Evolutionary conservation across 2,113 vertebrate genomes (phyloP).

Genomic region (Pollimyrus isidori): DNA sequence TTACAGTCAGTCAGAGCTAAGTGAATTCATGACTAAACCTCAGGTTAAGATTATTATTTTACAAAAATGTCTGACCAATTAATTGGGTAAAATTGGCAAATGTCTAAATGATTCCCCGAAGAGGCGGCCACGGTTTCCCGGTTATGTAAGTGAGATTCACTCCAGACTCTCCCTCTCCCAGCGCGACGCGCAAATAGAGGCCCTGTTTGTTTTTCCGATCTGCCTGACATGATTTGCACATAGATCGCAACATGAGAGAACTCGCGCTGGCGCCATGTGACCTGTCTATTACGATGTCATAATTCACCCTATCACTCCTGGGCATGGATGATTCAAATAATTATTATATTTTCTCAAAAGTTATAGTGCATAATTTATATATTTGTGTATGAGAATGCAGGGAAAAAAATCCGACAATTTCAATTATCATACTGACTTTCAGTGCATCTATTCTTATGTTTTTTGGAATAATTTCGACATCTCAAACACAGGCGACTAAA

Average conservation of each 20-base stretch:
- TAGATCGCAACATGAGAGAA: background rate
- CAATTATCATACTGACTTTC: background rate
- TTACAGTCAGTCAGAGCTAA: background rate
- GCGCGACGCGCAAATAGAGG: background rate
- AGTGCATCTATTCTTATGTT: background rate
- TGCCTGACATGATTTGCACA: background rate
- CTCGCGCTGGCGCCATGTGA: background rate
- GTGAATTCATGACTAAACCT: conserved; percentile 2
- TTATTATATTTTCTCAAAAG: background rate
- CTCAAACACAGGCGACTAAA: background rate
- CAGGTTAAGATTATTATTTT: background rate
- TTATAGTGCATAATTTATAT: background rate
- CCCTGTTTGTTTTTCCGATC: background rate
- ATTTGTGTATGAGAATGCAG: background rate
- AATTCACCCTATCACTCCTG: background rate
- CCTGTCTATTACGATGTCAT: background rate
- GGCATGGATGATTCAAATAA: background rate
- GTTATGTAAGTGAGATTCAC: background rate
- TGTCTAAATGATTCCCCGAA: background rate
- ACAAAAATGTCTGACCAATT: background rate
- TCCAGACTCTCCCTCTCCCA: background rate
- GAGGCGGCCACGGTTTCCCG: background rate
- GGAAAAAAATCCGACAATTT: background rate
- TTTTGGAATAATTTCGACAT: background rate
- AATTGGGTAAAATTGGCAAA: background rate